These are phyloP conservation scores for Turritopsis rubra DNA, from an alignment of 30 jellyfish, hydroid and myxozoan species.

Conservation along the genomic window DNA sequence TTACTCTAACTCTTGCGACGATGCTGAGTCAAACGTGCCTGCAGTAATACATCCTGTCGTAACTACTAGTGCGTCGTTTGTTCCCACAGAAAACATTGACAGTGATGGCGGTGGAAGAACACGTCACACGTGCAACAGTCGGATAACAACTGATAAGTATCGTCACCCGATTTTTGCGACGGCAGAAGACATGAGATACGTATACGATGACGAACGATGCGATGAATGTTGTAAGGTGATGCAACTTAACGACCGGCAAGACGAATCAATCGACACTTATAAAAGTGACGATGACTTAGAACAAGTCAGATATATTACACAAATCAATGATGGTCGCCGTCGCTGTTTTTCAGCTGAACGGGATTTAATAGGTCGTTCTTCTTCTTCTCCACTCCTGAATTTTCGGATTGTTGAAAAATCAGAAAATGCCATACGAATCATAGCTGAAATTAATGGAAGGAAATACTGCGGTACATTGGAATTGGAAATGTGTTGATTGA, in stretches of 20 bases:
- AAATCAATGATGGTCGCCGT: background rate
- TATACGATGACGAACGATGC: background rate
- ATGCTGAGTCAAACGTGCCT: background rate
- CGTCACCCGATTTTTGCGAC: constrained; percentile 20
- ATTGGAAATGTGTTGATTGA: background rate
- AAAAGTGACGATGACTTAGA: background rate
- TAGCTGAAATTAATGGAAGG: background rate
- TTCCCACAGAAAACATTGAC: background rate
- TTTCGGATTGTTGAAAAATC: constrained; percentile 4
- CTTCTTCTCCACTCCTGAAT: background rate
- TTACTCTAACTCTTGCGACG: background rate
- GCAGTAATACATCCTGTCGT: background rate
- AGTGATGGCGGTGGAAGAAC: background rate
- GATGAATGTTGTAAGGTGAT: background rate
- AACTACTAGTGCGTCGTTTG: background rate
- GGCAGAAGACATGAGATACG: constrained; percentile 7
- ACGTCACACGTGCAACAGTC: background rate
- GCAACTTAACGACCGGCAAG: background rate
- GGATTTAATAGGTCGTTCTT: too few relatives aligned
- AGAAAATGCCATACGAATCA: background rate
- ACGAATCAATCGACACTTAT: background rate
- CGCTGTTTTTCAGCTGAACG: constrained; percentile 8
- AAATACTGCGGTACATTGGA: background rate
- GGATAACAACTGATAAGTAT: background rate
- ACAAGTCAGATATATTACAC: background rate